A percentile compares a stretch with the other conserved stretches of the same genome.
Evolutionary conservation across 2,113 vertebrate species (phyloP).

Genomic region (Centropus unirufus): DNA sequence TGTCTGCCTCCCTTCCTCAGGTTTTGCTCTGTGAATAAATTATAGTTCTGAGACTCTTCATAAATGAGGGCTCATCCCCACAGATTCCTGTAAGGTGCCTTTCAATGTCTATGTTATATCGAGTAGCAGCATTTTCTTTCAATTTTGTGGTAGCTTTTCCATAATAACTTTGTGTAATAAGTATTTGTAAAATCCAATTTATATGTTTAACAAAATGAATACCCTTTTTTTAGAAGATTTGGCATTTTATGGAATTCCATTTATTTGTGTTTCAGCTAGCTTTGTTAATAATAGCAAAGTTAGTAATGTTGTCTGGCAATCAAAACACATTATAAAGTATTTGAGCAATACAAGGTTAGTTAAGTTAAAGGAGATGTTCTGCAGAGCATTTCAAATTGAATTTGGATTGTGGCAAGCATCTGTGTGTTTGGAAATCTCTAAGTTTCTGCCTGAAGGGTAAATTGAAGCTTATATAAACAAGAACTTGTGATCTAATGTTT

Average conservation of each 20-base stretch:
- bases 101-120: not conserved
- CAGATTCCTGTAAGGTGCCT: not conserved
- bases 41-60: not conserved
- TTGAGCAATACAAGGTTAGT: constrained; percentile 65
- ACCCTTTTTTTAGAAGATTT: not conserved
- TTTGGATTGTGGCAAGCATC: constrained; percentile 61
- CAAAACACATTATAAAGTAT: constrained; percentile 57
- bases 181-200: constrained; percentile 26
- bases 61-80: not conserved
- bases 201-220: constrained; percentile 34
- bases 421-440: constrained; percentile 67
- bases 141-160: not conserved
- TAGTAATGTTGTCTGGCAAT: constrained; percentile 63
- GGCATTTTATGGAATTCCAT: constrained; percentile 38
- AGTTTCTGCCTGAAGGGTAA: constrained; percentile 64
- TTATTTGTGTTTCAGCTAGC: constrained; percentile 63
- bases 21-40: not conserved
- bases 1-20: not conserved
- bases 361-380: constrained; percentile 68
- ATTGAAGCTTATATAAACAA: constrained; percentile 70
- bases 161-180: not conserved
- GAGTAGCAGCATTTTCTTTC: not conserved
- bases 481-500: constrained; percentile 69
- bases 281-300: constrained; percentile 60
- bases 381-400: constrained; percentile 73